Conservation (phyloP, 2,113 vertebrate genomes). For the Alethe diademata region DNA sequence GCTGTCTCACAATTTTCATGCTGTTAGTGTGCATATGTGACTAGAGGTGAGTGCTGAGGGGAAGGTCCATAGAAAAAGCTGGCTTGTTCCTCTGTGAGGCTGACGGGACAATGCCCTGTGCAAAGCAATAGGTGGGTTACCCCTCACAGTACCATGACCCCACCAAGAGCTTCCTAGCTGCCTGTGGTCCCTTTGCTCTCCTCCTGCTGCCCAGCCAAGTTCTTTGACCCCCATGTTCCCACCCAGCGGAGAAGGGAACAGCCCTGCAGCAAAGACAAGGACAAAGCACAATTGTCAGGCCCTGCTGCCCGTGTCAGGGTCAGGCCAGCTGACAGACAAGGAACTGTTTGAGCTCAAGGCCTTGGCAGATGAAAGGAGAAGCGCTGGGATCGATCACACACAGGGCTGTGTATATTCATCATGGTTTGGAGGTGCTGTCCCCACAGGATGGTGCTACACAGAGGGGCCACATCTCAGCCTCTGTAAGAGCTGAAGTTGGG, state of each 20-base stretch:
- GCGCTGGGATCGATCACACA: background rate
- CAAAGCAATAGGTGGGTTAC: background rate
- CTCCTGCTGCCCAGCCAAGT: background rate
- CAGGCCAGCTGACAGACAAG: background rate
- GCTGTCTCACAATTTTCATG: background rate
- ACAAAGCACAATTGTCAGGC: background rate
- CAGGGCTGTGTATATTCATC: background rate
- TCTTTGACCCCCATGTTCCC: background rate
- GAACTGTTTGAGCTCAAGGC: background rate
- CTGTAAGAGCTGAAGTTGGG: background rate
- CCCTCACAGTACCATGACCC: background rate
- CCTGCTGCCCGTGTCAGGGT: background rate
- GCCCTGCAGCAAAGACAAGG: background rate
- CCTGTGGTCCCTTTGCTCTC: background rate
- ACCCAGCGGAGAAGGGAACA: background rate
- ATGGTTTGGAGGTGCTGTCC: background rate
- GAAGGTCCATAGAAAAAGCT: background rate
- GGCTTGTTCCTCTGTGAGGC: background rate
- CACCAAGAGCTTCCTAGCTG: background rate
- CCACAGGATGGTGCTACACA: background rate
- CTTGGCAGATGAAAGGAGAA: background rate
- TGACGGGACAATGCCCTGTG: background rate
- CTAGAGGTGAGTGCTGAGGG: background rate
- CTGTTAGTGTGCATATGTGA: accelerated
- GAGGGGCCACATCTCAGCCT: background rate